These are phyloP conservation scores for Leucophenga maculata DNA, from an alignment of 2,888 invertebrate genomes.

Conservation along the genomic window DNA sequence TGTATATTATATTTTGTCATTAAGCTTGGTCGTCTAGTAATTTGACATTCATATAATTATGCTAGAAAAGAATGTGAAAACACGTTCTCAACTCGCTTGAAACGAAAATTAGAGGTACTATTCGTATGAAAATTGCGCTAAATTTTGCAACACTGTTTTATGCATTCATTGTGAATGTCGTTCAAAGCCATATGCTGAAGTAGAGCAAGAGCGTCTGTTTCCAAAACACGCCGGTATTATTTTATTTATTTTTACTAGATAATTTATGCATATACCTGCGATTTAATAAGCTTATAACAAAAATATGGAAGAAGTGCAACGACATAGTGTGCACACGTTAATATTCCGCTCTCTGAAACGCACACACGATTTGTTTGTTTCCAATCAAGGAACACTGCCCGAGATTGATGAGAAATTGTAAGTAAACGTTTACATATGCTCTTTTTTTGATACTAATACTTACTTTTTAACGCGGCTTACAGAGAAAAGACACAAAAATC, in stretches of 20 bases:
- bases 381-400: conserved; percentile 89
- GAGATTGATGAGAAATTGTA: conserved; percentile 88
- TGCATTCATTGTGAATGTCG: background rate
- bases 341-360: conserved; percentile 97
- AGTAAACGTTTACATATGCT: conserved; percentile 12
- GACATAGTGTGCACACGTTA: conserved; percentile 96
- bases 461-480: conserved; percentile 35
- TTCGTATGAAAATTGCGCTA: background rate
- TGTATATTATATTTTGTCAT: no score
- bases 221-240: no score
- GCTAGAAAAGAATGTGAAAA: no score
- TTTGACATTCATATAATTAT: no score
- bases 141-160: background rate
- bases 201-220: background rate
- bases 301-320: conserved; percentile 87
- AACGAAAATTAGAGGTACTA: no score
- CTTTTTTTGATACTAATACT: background rate
- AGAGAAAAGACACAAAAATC: conserved; percentile 83
- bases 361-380: conserved; percentile 97
- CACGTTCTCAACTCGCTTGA: no score
- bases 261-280: background rate
- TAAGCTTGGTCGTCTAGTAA: no score
- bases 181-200: background rate
- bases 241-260: background rate
- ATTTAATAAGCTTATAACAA: no score